A percentile compares a stretch with the other conserved stretches of the same genome.
Evolutionary conservation across 2,888 invertebrate species (phyloP).

Genomic region (Abscondita cerata): DNA sequence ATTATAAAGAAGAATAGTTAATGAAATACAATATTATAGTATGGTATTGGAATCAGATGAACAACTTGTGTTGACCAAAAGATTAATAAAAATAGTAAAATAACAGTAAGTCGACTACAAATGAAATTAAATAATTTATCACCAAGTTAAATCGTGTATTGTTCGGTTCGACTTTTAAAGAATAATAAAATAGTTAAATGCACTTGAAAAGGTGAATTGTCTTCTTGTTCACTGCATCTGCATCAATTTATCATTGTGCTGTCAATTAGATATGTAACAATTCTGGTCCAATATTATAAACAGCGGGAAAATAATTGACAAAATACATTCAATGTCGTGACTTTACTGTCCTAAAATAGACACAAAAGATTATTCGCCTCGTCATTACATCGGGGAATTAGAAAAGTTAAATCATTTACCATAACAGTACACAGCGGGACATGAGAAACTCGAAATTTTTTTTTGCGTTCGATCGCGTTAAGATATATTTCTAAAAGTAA

Average conservation of each 20-base stretch:
- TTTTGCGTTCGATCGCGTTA: neutral
- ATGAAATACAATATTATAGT: no score
- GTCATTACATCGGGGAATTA: neutral
- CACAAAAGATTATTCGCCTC: neutral
- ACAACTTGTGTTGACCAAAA: no score
- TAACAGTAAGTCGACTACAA: no score
- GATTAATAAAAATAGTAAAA: no score
- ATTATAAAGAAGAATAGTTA: no score
- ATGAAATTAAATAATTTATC: no score
- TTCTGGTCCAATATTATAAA: constrained; percentile 1
- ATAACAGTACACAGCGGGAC: neutral
- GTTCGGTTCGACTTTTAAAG: no score
- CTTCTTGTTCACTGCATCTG: no score
- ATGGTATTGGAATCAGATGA: no score
- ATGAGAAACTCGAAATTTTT: neutral
- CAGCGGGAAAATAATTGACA: constrained; percentile 11
- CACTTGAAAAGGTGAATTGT: no score
- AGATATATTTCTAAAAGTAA: constrained; percentile 18
- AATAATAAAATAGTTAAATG: no score
- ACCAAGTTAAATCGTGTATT: no score
- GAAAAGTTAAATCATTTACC: neutral
- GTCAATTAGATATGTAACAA: constrained; percentile 11
- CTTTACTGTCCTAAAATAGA: constrained; percentile 2
- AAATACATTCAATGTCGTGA: constrained; percentile 5
- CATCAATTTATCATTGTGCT: constrained; percentile 8